A percentile compares a stretch with the other conserved stretches of the same genome.
Conservation (phyloP, 2,797 vertebrate genomes). For the Myotis vivesi region DNA sequence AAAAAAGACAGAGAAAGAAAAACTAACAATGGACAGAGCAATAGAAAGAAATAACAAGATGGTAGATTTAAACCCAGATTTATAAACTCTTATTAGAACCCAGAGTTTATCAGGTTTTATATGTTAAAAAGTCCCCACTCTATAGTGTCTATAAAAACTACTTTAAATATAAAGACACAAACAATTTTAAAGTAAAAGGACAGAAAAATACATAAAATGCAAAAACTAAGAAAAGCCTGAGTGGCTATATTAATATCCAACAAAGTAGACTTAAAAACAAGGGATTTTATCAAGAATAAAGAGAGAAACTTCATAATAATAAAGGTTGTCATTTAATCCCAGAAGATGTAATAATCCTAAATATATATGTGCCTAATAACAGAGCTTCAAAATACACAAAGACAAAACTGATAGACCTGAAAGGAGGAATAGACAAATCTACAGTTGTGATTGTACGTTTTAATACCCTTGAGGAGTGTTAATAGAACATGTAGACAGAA, state of each 20-base stretch:
- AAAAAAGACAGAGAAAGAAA: background rate
- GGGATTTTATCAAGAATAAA: background rate
- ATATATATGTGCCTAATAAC: background rate
- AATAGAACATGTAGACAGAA: background rate
- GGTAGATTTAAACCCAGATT: background rate
- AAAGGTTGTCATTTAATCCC: background rate
- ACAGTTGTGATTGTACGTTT: background rate
- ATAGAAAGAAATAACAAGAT: slow-evolving; percentile 1
- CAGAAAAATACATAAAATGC: background rate
- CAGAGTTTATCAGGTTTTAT: background rate
- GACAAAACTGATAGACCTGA: background rate
- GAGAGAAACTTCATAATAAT: background rate
- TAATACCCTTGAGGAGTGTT: background rate
- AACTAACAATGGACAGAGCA: background rate
- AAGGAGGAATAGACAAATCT: background rate
- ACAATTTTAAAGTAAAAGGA: slow-evolving; percentile 29
- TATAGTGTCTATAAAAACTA: background rate
- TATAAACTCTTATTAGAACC: background rate
- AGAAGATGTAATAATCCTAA: background rate
- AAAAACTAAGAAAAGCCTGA: slow-evolving; percentile 4
- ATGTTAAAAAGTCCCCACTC: background rate
- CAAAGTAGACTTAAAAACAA: background rate
- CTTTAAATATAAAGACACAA: slow-evolving; percentile 26
- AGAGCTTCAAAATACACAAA: background rate
- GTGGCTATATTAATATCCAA: background rate